phyloP scores from a whole-genome alignment of 2,113 vertebrate genomes.

The Thamnaconus septentrionalis region DNA sequence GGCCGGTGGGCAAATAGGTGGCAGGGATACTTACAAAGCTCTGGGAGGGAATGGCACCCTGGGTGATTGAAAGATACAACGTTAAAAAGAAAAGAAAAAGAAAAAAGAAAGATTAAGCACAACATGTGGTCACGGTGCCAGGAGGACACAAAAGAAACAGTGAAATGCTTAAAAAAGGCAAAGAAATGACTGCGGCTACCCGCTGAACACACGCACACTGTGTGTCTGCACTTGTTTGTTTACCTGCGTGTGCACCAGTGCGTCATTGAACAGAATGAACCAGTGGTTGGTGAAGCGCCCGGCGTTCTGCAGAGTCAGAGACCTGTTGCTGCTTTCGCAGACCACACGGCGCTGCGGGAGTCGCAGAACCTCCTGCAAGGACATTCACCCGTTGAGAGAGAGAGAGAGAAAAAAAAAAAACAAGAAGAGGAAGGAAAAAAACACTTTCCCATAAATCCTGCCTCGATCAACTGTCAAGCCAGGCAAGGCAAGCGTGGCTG shows the following conservation, averaged over 20 bases:
- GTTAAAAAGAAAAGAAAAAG: slow-evolving; percentile 23
- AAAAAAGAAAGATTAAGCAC: neutral
- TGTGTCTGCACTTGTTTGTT: neutral
- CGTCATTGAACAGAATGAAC: slow-evolving; percentile 97
- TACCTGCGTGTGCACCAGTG: slow-evolving; percentile 96
- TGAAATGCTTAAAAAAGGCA: too few species aligned
- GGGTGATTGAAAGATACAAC: slow-evolving; percentile 61
- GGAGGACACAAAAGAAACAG: too few species aligned
- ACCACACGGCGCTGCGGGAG: slow-evolving; percentile 88
- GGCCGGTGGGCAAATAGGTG: slow-evolving; percentile 10
- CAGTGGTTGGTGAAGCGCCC: slow-evolving; percentile 94
- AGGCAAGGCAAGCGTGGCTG: too few species aligned
- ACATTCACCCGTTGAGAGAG: neutral
- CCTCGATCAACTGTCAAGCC: too few species aligned
- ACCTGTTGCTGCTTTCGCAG: slow-evolving; percentile 92
- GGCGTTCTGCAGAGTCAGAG: slow-evolving; percentile 87
- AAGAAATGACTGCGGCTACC: too few species aligned
- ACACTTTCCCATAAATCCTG: neutral
- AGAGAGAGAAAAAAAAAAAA: neutral
- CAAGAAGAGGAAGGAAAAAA: neutral
- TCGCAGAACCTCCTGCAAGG: slow-evolving; percentile 84
- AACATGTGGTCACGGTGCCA: neutral
- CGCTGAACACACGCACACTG: neutral
- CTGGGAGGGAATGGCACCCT: slow-evolving; percentile 76
- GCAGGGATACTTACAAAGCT: slow-evolving; percentile 76